Conservation (phyloP, 2,113 vertebrate species). For the Origma solitaria region DNA sequence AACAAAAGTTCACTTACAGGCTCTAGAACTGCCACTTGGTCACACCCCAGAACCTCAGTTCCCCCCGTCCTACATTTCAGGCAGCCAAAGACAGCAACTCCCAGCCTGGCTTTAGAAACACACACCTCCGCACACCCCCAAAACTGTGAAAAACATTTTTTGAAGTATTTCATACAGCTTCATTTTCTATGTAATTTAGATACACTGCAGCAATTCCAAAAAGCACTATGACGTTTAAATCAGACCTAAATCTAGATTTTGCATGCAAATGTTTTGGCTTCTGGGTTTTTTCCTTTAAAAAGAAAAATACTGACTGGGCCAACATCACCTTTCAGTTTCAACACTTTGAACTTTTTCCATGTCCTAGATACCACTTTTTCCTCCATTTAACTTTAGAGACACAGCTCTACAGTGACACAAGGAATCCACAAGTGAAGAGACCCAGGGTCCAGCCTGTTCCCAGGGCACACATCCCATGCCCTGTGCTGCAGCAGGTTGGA, state of each 20-base stretch:
- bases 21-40: not conserved
- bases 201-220: not conserved
- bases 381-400: not conserved
- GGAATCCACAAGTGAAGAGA: not conserved
- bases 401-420: not conserved
- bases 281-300: not conserved
- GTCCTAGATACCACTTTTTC: not conserved
- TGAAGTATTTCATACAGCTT: not conserved
- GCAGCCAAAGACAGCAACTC: not conserved
- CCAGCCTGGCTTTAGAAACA: not conserved
- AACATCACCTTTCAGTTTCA: not conserved
- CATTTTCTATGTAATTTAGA: not conserved
- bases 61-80: not conserved
- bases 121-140: not conserved
- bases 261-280: not conserved
- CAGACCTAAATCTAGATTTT: not conserved
- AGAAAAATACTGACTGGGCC: not conserved
- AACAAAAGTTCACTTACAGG: not conserved
- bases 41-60: not conserved
- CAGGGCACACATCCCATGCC: fast-evolving
- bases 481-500: fast-evolving
- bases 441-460: no score
- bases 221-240: not conserved
- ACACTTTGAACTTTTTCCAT: not conserved
- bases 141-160: not conserved